Evolutionary conservation across 2,113 vertebrate species (phyloP).

Genomic region (Columba janthina): DNA sequence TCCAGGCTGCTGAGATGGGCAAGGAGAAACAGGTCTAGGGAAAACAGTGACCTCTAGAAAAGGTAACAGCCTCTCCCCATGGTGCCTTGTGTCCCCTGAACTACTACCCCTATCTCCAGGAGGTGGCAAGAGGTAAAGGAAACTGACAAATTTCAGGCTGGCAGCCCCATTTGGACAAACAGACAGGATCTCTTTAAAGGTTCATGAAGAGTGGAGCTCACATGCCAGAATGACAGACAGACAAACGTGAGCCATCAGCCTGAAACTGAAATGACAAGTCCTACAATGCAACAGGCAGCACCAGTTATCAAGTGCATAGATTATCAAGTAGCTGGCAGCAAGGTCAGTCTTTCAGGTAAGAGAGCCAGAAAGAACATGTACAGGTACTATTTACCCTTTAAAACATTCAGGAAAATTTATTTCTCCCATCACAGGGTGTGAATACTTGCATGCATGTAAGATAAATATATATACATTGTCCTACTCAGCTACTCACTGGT

Average conservation of each 20-base stretch:
- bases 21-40: not conserved
- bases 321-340: not conserved
- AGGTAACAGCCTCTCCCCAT: not conserved
- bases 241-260: rapidly evolving
- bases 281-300: not conserved
- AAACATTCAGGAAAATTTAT: not conserved
- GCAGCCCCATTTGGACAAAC: not conserved
- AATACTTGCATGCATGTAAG: not conserved
- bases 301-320: not conserved
- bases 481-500: not conserved
- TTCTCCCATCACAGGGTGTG: not conserved
- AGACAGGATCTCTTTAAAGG: not conserved
- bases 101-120: not conserved
- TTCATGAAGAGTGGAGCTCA: not conserved
- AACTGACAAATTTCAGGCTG: not conserved
- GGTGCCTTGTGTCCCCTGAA: not conserved
- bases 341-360: not conserved
- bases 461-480: not conserved
- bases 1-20: not conserved
- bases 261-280: not conserved
- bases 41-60: not conserved
- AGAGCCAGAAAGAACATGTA: rapidly evolving
- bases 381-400: not conserved
- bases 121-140: not conserved
- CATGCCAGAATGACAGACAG: not conserved